Evolutionary conservation across 2,113 vertebrate genomes (phyloP).

Genomic region (Tachycineta bicolor): DNA sequence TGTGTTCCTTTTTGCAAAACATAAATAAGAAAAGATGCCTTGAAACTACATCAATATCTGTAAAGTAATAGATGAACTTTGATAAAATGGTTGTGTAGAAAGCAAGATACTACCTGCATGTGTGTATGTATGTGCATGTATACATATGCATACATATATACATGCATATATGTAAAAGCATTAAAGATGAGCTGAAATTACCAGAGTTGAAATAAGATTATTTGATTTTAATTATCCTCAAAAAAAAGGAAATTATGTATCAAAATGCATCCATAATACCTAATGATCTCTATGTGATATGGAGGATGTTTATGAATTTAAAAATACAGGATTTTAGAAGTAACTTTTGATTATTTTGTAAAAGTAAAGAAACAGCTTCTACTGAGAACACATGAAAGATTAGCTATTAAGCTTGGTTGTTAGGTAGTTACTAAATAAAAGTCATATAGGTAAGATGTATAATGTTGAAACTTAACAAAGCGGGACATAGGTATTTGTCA

Average conservation of each 20-base stretch:
- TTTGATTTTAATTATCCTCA: background rate
- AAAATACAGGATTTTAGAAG: too few relatives aligned
- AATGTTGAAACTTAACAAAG: too few relatives aligned
- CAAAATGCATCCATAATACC: background rate
- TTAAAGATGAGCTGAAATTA: background rate
- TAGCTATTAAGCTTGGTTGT: too few relatives aligned
- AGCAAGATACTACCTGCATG: background rate
- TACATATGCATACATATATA: too few relatives aligned
- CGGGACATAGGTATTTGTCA: too few relatives aligned
- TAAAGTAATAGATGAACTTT: background rate
- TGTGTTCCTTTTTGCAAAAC: background rate
- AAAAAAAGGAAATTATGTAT: background rate
- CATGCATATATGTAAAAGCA: background rate
- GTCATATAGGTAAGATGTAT: too few relatives aligned
- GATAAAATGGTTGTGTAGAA: background rate
- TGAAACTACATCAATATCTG: background rate
- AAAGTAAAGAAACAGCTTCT: too few relatives aligned
- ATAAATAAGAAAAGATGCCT: background rate
- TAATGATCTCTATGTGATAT: background rate
- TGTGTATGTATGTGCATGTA: too few relatives aligned
- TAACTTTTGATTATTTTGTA: too few relatives aligned
- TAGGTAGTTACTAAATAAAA: too few relatives aligned
- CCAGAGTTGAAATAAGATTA: background rate
- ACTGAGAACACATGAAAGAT: too few relatives aligned
- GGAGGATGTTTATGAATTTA: too few relatives aligned